These are phyloP conservation scores for Coremacera marginata DNA, from an alignment of 2,888 invertebrate genomes.

Conservation along the genomic window DNA sequence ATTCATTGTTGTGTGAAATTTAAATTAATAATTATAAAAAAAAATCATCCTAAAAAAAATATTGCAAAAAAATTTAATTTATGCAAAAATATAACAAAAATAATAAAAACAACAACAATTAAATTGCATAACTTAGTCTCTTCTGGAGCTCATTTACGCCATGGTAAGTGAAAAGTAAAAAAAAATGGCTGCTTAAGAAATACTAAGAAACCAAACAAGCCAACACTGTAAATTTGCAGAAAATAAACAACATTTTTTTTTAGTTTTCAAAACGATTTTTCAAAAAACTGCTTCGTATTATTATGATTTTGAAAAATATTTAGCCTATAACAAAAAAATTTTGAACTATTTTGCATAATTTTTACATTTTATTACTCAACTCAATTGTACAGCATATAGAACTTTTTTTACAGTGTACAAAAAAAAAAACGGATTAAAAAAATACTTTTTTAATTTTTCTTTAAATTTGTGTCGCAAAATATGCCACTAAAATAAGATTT, in stretches of 20 bases:
- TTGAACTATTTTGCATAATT: slow-evolving; percentile 9
- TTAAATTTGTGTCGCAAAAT: slow-evolving; percentile 1
- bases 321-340: background rate
- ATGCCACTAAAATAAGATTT: slow-evolving; percentile 34
- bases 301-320: background rate
- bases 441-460: background rate
- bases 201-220: slow-evolving; percentile 27
- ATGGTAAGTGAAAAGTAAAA: slow-evolving; percentile 83
- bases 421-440: background rate
- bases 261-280: background rate
- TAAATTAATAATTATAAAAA: slow-evolving; percentile 37
- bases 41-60: slow-evolving; percentile 35
- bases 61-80: slow-evolving; percentile 51
- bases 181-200: slow-evolving; percentile 62
- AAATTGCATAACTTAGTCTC: slow-evolving; percentile 78
- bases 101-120: slow-evolving; percentile 30
- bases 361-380: background rate
- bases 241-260: background rate
- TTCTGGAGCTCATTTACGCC: slow-evolving; percentile 99
- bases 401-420: background rate
- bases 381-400: background rate
- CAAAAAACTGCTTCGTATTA: background rate
- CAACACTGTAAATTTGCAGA: slow-evolving; percentile 11
- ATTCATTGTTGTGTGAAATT: slow-evolving; percentile 68
- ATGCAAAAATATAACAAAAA: slow-evolving; percentile 43